Base-by-base conservation (phyloP, 2,797 vertebrate genomes). In the Pseudochromis fuscus region DNA sequence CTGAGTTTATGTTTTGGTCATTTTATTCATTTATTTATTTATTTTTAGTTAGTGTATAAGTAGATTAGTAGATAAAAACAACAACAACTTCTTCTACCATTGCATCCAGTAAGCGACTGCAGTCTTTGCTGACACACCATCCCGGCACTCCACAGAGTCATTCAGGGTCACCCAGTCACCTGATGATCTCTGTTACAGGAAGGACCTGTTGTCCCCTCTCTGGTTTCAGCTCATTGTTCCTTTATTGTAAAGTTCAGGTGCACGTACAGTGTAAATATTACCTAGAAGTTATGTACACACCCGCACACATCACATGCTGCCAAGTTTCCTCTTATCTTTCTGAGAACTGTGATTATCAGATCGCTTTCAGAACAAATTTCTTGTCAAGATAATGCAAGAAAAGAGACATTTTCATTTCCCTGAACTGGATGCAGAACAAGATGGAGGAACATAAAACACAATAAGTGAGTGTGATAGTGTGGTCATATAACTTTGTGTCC, bases 121-220 rank as follows among this genome's bases (percentile, higher is more conserved):
- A 4, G 2, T 37, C 3, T 50, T 56, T 79, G 60, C 62, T 77
- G 73, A 82, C 49, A 2, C 40, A 63, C 9, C 19, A 56, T 63
- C 31, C 58, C 33, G 11, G 59, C 74, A 72, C 27, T 67, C 27
- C 1, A 37, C 0, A 2, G 62, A 31, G 46, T n/a, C 40, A 67
- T 45, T 33, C 61, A 24, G 50, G 64, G 72, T 75, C 45, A 76
- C 42, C 46, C 44, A 49, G 62, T 82, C 67, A 71, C 46, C 38
- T 28, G 61, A 72, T 33, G 63, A 77, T 55, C 67, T 74, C 60
- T 44, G 19, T 82, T 82, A 75, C 77, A 83, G 81, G 84, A 81
- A 87, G 60, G 18, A 53, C 55, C 46, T 63, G 50, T 55, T 76
- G 28, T 40, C 16, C 1, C 4, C 28, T 49, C 65, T 80, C 57